phyloP scores from a whole-genome alignment of 2,113 vertebrate species.

The Mesembrinibis cayennensis region DNA sequence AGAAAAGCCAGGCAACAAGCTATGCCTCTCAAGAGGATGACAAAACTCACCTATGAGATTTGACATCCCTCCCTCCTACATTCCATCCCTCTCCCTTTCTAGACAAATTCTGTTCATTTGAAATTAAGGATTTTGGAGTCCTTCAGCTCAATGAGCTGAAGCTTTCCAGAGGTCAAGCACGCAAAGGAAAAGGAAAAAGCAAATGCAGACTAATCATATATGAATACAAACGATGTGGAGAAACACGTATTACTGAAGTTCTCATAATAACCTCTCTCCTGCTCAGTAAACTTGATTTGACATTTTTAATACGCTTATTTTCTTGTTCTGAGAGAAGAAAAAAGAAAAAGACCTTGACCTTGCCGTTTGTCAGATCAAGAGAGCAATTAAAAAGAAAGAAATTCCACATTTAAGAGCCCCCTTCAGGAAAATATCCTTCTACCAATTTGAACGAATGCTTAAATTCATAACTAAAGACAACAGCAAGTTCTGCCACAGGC shows the following conservation, averaged over 20 bases:
- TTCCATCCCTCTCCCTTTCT: neutral
- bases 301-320: neutral
- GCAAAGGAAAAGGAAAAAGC: neutral
- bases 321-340: neutral
- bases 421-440: neutral
- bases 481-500: neutral
- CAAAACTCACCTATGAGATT: neutral
- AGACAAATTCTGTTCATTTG: neutral
- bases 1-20: neutral
- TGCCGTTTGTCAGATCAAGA: neutral
- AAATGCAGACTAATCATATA: neutral
- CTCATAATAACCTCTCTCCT: neutral
- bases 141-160: neutral
- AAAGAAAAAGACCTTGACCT: neutral
- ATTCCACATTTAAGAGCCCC: neutral
- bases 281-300: neutral
- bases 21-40: neutral
- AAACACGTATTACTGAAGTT: neutral
- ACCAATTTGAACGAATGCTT: neutral
- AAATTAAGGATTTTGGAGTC: neutral
- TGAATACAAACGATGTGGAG: accelerated
- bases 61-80: neutral
- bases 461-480: neutral
- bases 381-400: neutral
- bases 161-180: neutral